Evolutionary conservation across 1,140 invertebrate genomes (phyloP), one percentile per base, ranked within the genome.

Genomic region (Caligus rogercresseyi): DNA sequence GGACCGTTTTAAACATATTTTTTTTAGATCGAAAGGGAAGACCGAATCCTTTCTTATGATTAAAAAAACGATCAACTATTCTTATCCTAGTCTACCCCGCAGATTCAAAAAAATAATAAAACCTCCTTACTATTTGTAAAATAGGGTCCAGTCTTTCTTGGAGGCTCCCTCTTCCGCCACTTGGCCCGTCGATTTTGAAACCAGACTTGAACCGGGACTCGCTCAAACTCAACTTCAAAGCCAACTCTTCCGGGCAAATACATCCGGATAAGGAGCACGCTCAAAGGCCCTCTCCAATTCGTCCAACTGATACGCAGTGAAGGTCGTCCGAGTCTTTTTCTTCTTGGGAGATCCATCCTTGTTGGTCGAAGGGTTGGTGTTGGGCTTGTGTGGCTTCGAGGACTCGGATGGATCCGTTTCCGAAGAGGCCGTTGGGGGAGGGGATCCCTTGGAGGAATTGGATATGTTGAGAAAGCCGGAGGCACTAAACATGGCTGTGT

Each of bases 121-220:
- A 43, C 31, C 31, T 11, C n/a, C 31, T 43, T n/a, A 43, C 31
- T 7, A n/a, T 43, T 43, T 43, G 31, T 43, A 25, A 57, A 57
- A 57, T 57, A 57, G 13, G 23, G 16, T 7, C 61, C 61, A 58
- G 18, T 89, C 74, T 93, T 93, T 64, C 95, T 82, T 0, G 92
- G 93, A 14, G 95, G 95, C 74, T 98, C 94, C 3, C 91, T 83
- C 74, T 97, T 98, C 16, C 94, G 79, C 93, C 94, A 98, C 72
- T 97, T 98, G 4, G 93, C 93, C 60, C 93, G 79, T 65, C 93
- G 79, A 70, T 98, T 97, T 76, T 98, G 86, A 69, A 88, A 89
- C 85, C 86, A 85, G 53, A 92, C 61, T 69, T 77, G 76, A 1
- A 77, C 74, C 76, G 67, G 4, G 74, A 73, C 67, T 77, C 75